Conservation (phyloP, 2,113 vertebrate genomes). For the Ondatra zibethicus region DNA sequence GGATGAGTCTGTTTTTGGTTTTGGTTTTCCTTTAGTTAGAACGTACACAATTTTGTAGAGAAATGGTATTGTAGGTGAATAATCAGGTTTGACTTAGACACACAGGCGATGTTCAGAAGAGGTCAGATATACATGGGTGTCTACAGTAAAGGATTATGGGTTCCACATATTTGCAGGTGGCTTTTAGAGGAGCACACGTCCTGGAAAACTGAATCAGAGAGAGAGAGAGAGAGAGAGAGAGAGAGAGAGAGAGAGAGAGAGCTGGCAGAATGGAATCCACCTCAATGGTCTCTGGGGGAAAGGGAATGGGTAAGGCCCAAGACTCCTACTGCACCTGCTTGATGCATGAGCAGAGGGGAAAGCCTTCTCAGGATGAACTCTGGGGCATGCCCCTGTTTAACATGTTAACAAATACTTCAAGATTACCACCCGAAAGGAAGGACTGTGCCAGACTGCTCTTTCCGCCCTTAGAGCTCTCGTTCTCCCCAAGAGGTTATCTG, state of each 20-base stretch:
- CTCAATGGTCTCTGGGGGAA: not conserved
- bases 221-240: not conserved
- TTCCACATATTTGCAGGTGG: not conserved
- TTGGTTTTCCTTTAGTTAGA: not conserved
- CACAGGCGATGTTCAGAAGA: not conserved
- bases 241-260: no score
- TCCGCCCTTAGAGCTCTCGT: no score
- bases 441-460: not conserved
- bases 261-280: not conserved
- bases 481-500: no score
- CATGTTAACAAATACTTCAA: slow-evolving; percentile 49
- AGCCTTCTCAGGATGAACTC: not conserved
- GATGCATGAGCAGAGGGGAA: not conserved
- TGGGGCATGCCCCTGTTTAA: not conserved
- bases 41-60: not conserved
- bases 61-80: not conserved
- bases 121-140: not conserved
- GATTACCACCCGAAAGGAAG: not conserved
- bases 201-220: not conserved
- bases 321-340: not conserved
- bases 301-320: not conserved
- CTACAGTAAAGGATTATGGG: not conserved
- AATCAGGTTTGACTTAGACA: slow-evolving; percentile 6
- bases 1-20: not conserved
- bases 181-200: not conserved